A percentile compares a stretch with the other conserved stretches of the same genome.
Conservation (phyloP, 2,888 invertebrate species). For the Drosophila fungiperda region DNA sequence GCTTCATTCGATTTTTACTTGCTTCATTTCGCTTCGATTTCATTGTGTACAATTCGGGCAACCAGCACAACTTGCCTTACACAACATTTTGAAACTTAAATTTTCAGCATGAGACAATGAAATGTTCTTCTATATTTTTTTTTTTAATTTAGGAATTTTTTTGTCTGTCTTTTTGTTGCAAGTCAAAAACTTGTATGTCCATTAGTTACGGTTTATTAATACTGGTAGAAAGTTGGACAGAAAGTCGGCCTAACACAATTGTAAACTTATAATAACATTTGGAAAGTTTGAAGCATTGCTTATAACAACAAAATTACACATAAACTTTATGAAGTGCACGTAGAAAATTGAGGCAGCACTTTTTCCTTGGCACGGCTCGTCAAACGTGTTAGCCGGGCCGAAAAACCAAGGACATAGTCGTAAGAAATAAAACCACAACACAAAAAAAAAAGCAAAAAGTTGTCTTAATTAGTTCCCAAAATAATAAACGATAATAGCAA, state of each 20-base stretch:
- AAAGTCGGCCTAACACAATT: conserved; percentile 68
- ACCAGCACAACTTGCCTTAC: conserved; percentile 25
- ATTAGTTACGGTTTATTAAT: conserved; percentile 77
- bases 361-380: conserved; percentile 65
- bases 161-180: conserved; percentile 15
- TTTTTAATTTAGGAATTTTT: background rate
- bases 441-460: conserved; percentile 59
- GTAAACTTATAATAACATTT: conserved; percentile 77
- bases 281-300: conserved; percentile 59
- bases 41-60: conserved; percentile 45
- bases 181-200: conserved; percentile 29
- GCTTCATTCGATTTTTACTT: conserved; percentile 50
- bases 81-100: conserved; percentile 48
- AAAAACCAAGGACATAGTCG: conserved; percentile 23
- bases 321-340: conserved; percentile 74
- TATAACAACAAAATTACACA: conserved; percentile 73
- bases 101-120: conserved; percentile 10
- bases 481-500: conserved; percentile 58
- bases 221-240: conserved; percentile 34
- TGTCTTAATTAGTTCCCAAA: conserved; percentile 73
- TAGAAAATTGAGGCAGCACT: conserved; percentile 68
- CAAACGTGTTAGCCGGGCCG: conserved; percentile 61
- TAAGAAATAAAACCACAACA: conserved; percentile 27
- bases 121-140: background rate
- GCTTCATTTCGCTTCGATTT: conserved; percentile 14